These are phyloP conservation scores for Drosophila bipectinata DNA, from an alignment of 1,140 invertebrate genomes.

Conservation along the genomic window DNA sequence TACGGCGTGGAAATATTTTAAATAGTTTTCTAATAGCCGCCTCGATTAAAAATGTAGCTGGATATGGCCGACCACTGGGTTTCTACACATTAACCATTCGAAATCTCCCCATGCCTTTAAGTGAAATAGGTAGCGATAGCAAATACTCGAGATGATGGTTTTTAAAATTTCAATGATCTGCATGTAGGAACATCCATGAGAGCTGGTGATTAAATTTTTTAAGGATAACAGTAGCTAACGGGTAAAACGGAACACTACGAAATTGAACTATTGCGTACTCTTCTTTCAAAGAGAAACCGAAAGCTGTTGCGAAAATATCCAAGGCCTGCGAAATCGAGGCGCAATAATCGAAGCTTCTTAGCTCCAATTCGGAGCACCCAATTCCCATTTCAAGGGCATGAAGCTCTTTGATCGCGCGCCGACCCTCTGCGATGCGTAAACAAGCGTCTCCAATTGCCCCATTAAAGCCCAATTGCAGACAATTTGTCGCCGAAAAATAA, in stretches of 20 bases:
- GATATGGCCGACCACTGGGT: constrained; percentile 38
- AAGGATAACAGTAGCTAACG: neutral
- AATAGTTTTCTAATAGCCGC: constrained; percentile 76
- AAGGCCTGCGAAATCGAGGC: neutral
- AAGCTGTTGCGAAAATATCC: neutral
- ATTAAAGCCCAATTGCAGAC: constrained; percentile 57
- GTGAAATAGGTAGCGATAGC: constrained; percentile 52
- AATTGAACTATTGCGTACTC: neutral
- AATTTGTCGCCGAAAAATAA: constrained; percentile 65
- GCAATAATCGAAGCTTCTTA: neutral
- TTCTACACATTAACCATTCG: constrained; percentile 5
- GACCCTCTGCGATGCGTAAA: constrained; percentile 40
- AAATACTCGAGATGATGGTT: constrained; percentile 11
- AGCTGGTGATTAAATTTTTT: too few relatives aligned
- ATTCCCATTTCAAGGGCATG: constrained; percentile 9
- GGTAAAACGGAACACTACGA: too few relatives aligned
- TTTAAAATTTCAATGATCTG: constrained; percentile 1
- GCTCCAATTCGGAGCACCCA: neutral
- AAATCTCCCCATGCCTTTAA: constrained; percentile 59
- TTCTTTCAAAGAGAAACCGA: neutral
- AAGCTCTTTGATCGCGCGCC: constrained; percentile 43
- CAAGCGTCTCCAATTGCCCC: constrained; percentile 42
- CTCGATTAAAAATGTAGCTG: constrained; percentile 61
- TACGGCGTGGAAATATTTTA: constrained; percentile 74
- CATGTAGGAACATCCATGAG: too few relatives aligned